phyloP scores from a whole-genome alignment of 2,888 invertebrate genomes.

The Taphrorychus bicolor region DNA sequence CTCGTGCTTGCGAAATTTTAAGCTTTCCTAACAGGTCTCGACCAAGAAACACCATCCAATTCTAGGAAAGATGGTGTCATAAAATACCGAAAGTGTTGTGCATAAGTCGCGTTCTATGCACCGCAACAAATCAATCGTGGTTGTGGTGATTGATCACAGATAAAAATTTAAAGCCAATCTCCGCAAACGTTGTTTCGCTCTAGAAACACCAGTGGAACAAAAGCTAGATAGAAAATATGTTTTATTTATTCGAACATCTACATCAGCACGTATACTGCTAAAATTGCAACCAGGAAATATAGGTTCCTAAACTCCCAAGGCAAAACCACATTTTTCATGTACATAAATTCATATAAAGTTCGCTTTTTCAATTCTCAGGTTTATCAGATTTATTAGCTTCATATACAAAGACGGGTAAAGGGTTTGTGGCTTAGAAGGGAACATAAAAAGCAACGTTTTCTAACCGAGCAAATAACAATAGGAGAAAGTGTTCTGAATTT shows the following conservation, averaged over 20 bases:
- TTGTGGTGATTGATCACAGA: too few species aligned
- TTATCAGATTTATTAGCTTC: too few species aligned
- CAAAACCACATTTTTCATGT: not conserved
- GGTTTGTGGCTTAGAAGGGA: too few species aligned
- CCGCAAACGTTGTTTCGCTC: slow-evolving; percentile 16
- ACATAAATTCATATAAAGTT: not conserved
- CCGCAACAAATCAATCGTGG: too few species aligned
- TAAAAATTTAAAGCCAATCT: slow-evolving; percentile 38
- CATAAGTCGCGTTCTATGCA: too few species aligned
- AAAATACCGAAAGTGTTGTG: slow-evolving; percentile 18
- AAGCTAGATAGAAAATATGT: slow-evolving; percentile 28
- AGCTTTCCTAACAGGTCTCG: not conserved
- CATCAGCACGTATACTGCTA: not conserved
- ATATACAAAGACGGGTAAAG: too few species aligned
- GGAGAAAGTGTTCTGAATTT: too few species aligned
- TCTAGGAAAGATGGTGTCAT: not conserved
- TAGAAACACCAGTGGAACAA: slow-evolving; percentile 1
- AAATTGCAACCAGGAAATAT: not conserved
- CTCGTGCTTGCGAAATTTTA: slow-evolving; percentile 4
- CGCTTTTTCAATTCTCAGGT: too few species aligned
- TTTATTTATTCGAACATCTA: slow-evolving; percentile 28
- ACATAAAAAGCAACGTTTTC: too few species aligned
- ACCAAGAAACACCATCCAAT: not conserved
- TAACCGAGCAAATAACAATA: too few species aligned
- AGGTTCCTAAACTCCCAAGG: not conserved